Base-by-base conservation (phyloP, 1,140 invertebrate species). In the Trichomalopsis sarcophagae region DNA sequence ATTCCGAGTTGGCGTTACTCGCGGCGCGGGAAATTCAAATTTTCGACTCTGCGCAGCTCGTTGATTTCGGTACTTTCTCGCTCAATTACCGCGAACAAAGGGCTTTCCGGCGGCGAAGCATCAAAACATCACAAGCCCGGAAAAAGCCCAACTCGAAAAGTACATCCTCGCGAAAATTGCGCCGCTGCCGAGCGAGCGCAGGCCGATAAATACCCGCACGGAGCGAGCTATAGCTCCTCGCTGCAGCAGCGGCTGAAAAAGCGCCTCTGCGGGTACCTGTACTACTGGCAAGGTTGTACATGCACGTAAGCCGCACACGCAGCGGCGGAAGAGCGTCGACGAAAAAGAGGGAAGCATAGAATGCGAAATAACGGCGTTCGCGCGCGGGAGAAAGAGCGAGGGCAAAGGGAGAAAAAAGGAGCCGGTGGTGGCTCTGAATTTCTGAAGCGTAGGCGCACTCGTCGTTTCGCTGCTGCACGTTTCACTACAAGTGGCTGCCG, bases 391-490 rank as follows among this genome's bases (percentile, higher is more conserved):
- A 27, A 27, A 1, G 27, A 27, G 55, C 3, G 55, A 21, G 55
- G 5, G 0, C 17, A 21, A 62, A 62, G 21, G 21, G 55, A 62
- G 55, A 21, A n/a, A 21, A 62, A 62, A 62, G 17, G 17, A 62
- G 55, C 0, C 21, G 55, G 40, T 0, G 40, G 55, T 62, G 55
- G 55, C 55, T 62, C 55, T 62, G 55, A 62, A 62, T 62, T 62
- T 62, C 55, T 62, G 14, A 62, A 62, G 55, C 55, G 55, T 62
- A 62, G 55, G 55, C 21, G 55, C 55, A 62, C 55, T 62, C 21
- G 55, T 62, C 55, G 55, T 62, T 62, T 62, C 55, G 55, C 55
- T 62, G 55, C 55, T 62, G 55, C 55, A 62, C 55, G 55, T 62
- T 62, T 62, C 55, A 62, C 17, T 62, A 62, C 55, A 62, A 62